A percentile compares a stretch with the other conserved stretches of the same genome.
phyloP scores from a whole-genome alignment of 2,888 invertebrate genomes.

The Hyposoter didymator region DNA sequence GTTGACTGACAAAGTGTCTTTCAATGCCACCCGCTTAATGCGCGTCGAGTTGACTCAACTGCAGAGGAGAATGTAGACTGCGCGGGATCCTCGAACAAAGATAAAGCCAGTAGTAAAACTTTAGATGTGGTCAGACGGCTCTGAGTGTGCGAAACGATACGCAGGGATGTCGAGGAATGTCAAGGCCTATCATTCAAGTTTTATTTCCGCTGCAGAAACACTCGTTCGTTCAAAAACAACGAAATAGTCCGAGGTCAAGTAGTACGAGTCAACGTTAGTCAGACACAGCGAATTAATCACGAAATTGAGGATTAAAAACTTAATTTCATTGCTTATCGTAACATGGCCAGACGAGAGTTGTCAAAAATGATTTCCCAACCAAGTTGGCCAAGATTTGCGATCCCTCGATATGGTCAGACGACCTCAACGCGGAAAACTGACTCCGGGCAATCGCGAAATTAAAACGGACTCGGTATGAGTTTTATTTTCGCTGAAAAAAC shows the following conservation, averaged over 20 bases:
- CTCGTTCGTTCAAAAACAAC: neutral
- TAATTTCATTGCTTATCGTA: neutral
- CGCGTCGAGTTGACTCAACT: constrained; percentile 30
- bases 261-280: neutral
- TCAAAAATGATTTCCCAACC: neutral
- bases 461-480: neutral
- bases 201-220: neutral
- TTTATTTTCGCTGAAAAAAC: neutral
- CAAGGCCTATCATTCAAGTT: neutral
- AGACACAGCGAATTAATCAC: neutral
- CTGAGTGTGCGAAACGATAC: neutral
- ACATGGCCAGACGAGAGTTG: neutral
- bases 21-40: constrained; percentile 24
- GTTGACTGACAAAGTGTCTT: neutral
- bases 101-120: constrained; percentile 12
- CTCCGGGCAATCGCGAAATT: neutral
- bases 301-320: neutral
- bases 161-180: neutral
- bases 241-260: neutral
- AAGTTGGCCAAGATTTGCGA: too few relatives aligned
- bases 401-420: too few relatives aligned
- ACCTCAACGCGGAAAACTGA: neutral
- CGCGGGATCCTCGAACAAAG: neutral
- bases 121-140: neutral
- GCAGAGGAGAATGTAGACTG: neutral